Conservation (phyloP, 2,113 vertebrate genomes). For the Arizona elegans region DNA sequence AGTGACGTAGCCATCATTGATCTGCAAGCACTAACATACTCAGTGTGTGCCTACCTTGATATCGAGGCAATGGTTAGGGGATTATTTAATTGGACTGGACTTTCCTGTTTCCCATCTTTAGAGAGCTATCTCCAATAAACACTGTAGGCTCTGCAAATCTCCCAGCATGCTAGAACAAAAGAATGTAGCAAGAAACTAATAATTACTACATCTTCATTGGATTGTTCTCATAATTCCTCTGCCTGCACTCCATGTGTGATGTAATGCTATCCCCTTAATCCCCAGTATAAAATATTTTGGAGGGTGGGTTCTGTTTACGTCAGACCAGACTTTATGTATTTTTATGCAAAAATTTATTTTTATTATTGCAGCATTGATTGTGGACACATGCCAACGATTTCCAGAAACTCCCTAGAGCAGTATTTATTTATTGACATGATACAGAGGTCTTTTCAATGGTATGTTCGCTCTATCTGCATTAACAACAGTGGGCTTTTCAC, state of each 20-base stretch:
- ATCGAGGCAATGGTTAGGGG: not conserved
- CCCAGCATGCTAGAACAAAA: not conserved
- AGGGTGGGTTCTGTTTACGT: not conserved
- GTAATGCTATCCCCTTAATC: not conserved
- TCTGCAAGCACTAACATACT: not conserved
- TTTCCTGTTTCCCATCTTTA: not conserved
- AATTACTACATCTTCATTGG: not conserved
- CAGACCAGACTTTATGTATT: not conserved
- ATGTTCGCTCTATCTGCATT: slow-evolving; percentile 7
- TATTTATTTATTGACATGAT: not conserved
- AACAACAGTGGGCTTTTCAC: not conserved
- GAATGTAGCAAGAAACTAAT: not conserved
- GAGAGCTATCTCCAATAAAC: not conserved
- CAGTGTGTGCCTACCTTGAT: not conserved
- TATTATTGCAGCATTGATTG: not conserved
- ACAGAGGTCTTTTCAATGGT: not conserved
- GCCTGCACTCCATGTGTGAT: not conserved
- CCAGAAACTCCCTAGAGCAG: not conserved
- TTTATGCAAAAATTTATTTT: not conserved
- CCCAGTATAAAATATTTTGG: not conserved
- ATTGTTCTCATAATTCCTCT: not conserved
- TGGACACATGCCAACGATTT: not conserved
- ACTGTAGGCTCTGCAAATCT: not conserved
- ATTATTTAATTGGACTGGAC: not conserved
- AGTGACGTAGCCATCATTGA: not conserved